Evolutionary conservation across 2,113 vertebrate genomes (phyloP), one percentile per base, ranked within the genome.

Genomic region (Silurus glanis): DNA sequence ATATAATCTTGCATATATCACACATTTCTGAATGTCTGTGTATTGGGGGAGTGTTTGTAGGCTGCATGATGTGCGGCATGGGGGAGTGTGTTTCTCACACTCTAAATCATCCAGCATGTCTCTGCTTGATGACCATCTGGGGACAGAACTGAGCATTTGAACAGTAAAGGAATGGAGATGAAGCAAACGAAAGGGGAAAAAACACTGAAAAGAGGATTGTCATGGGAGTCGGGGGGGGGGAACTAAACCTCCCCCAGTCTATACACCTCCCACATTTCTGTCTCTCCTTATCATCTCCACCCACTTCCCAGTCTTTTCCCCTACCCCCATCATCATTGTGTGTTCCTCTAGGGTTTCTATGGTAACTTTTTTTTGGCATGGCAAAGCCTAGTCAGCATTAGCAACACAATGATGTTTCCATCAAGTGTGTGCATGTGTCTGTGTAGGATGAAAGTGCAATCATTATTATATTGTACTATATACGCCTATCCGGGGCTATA

Each of bases 331-430:
- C 51, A 47, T 88, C 89, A 92, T 94, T 95, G 93, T 93, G 91
- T 92, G 92, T 78, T 86, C 74, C 69, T 80, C n/a, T 74, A 81
- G 58, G n/a, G 87, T 95, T 93, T 92, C 95, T 94, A 94, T 92
- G 89, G 93, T 88, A 96, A 95, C 95, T 92, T 95, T 80, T 95
- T 95, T 92, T 94, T 93, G 88, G 88, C 89, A 91, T 79, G 84
- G 74, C 80, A 91, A 84, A 89, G 91, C 91, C 90, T 92, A 91
- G 91, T 88, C 88, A 51, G 79, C 91, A 95, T 95, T 95, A 93
- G 93, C 92, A 94, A 92, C 92, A 95, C 94, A 95, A 95, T 93
- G 92, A 89, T 9, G 83, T 89, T 84, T 88, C 84, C 55, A 88
- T 90, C 86, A 93, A 90, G 80, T 83, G 49, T 61, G 59, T 86